Conservation (phyloP, 2,113 vertebrate genomes). For the Tapirus terrestris region DNA sequence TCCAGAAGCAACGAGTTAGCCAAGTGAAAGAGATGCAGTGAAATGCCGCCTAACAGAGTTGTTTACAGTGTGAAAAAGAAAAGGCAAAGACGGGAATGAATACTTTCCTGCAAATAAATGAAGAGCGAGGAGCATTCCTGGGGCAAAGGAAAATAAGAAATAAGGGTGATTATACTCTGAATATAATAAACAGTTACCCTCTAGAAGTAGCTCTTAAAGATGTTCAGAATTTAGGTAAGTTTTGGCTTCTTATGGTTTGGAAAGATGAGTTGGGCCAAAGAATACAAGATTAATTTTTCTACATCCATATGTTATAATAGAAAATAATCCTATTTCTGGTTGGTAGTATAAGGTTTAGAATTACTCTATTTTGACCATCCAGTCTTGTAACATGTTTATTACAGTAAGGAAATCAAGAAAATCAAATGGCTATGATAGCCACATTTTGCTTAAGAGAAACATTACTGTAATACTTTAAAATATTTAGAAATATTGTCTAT, state of each 20-base stretch:
- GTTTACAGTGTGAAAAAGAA: background rate
- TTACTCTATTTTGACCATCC: background rate
- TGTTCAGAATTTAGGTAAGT: background rate
- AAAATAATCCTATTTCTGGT: conserved; percentile 1
- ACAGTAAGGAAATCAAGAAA: background rate
- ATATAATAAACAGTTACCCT: background rate
- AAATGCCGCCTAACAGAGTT: background rate
- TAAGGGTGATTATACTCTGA: background rate
- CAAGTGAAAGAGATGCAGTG: conserved; percentile 22
- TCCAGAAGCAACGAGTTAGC: background rate
- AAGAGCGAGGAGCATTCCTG: background rate
- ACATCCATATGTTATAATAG: background rate
- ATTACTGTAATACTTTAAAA: background rate
- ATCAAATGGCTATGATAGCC: background rate
- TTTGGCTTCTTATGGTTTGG: background rate
- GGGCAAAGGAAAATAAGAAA: background rate
- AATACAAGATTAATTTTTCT: background rate
- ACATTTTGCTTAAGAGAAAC: conserved; percentile 15
- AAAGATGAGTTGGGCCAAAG: background rate
- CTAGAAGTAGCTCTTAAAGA: background rate
- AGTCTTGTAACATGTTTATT: background rate
- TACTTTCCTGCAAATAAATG: background rate
- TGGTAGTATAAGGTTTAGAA: background rate
- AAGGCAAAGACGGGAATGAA: background rate
- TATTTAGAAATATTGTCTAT: background rate